Evolutionary conservation across 2,888 invertebrate genomes (phyloP).

Genomic region (Keiferia lycopersicella): DNA sequence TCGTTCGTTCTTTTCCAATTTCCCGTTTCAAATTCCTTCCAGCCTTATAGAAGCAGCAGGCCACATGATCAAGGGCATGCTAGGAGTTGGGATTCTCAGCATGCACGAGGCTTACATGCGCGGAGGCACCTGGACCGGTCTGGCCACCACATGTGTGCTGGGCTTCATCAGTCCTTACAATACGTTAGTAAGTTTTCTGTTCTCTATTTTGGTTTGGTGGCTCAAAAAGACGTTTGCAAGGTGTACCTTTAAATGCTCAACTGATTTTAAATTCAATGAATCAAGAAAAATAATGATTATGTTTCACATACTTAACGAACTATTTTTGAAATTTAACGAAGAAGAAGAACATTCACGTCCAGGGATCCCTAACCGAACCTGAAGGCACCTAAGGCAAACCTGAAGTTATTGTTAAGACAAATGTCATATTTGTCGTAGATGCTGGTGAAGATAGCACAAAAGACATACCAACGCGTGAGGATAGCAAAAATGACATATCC

Average conservation of each 20-base stretch:
- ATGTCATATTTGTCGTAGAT: conserved; percentile 30
- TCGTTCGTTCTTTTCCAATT: too few relatives aligned
- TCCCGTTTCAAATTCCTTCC: conserved; percentile 31
- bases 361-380: too few relatives aligned
- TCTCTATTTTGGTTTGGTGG: too few relatives aligned
- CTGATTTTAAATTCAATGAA: too few relatives aligned
- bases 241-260: too few relatives aligned
- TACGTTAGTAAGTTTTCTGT: conserved; percentile 53
- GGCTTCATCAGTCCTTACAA: conserved; percentile 49
- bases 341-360: too few relatives aligned
- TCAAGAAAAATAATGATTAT: too few relatives aligned
- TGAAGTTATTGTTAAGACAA: too few relatives aligned
- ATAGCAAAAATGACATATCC: conserved; percentile 58
- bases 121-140: conserved; percentile 62
- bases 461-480: conserved; percentile 54
- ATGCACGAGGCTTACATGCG: conserved; percentile 67
- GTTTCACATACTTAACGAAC: too few relatives aligned
- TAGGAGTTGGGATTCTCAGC: conserved; percentile 59
- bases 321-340: too few relatives aligned
- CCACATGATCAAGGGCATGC: conserved; percentile 60
- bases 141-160: conserved; percentile 44
- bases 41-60: conserved; percentile 57
- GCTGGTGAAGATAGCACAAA: conserved; percentile 54
- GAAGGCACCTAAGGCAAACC: too few relatives aligned
- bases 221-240: too few relatives aligned